Percentiles rank a stretch among this genome's conserved stretches.
Evolutionary conservation across 2,888 invertebrate species (phyloP).

Genomic region (Oscheius sp.): DNA sequence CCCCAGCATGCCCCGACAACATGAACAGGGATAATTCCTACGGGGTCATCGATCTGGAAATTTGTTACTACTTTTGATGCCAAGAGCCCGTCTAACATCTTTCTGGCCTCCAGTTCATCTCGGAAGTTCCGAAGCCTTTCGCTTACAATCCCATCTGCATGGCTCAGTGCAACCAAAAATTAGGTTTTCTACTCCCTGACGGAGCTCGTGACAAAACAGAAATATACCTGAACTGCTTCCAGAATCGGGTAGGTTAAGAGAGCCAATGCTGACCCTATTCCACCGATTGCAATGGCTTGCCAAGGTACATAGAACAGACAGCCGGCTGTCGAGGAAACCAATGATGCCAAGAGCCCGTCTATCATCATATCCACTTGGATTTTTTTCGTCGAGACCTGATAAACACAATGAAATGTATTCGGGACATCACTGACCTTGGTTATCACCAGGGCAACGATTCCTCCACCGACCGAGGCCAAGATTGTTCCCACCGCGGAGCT

Average conservation of each 20-base stretch:
- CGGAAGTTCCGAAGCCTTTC: neutral
- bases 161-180: conserved; percentile 2
- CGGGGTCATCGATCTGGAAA: conserved; percentile 67
- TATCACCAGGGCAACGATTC: conserved; percentile 35
- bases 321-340: conserved; percentile 66
- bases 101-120: too few species aligned
- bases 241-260: conserved; percentile 63
- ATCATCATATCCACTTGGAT: conserved; percentile 69
- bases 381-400: conserved; percentile 46
- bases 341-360: conserved; percentile 67
- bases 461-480: conserved; percentile 55
- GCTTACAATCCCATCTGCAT: neutral
- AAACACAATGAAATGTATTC: neutral
- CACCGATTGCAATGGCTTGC: conserved; percentile 65
- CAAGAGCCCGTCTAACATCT: too few species aligned
- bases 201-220: neutral
- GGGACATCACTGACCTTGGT: conserved; percentile 32
- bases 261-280: conserved; percentile 64
- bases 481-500: conserved; percentile 67
- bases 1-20: conserved; percentile 69
- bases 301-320: conserved; percentile 66
- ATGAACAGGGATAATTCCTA: conserved; percentile 69
- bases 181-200: neutral
- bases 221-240: conserved; percentile 56
- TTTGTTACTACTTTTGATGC: neutral